Percentiles rank a stretch among this genome's conserved stretches.
These are phyloP conservation scores for Chironomus tepperi DNA, from an alignment of 1,140 invertebrate genomes.

Conservation along the genomic window DNA sequence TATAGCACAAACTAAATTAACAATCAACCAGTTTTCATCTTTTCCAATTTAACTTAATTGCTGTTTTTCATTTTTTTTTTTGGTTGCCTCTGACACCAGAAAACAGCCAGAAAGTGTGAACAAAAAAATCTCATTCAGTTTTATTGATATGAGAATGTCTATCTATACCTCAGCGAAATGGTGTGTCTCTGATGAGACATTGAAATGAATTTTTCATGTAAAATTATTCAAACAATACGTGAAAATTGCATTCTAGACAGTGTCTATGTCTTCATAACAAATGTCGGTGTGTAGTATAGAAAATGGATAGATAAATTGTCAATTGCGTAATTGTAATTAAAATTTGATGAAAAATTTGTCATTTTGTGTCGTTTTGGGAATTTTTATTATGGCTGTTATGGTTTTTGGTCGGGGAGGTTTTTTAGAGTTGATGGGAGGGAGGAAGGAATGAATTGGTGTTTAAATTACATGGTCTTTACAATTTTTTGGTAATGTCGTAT, in stretches of 20 bases:
- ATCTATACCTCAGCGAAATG: neutral
- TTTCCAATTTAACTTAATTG: neutral
- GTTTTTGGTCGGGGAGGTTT: too few relatives aligned
- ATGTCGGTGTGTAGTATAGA: too few relatives aligned
- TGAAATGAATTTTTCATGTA: slow-evolving; percentile 14
- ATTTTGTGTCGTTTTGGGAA: neutral
- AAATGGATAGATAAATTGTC: neutral
- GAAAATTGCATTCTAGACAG: neutral
- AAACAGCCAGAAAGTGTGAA: neutral
- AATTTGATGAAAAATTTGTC: neutral
- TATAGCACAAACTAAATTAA: neutral
- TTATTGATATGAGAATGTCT: neutral
- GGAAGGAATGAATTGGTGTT: too few relatives aligned
- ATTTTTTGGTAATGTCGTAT: too few relatives aligned
- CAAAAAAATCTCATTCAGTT: slow-evolving; percentile 1
- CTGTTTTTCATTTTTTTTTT: neutral
- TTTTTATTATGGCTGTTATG: too few relatives aligned
- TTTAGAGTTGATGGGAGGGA: too few relatives aligned
- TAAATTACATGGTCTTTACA: too few relatives aligned
- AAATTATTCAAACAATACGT: slow-evolving; percentile 14
- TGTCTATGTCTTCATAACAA: neutral
- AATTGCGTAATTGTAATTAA: slow-evolving; percentile 14
- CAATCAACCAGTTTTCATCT: slow-evolving; percentile 6
- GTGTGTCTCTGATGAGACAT: neutral
- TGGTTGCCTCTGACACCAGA: neutral